Evolutionary conservation across 2,888 invertebrate genomes (phyloP), one percentile per base, ranked within the genome.

Genomic region (Odontothrips loti): DNA sequence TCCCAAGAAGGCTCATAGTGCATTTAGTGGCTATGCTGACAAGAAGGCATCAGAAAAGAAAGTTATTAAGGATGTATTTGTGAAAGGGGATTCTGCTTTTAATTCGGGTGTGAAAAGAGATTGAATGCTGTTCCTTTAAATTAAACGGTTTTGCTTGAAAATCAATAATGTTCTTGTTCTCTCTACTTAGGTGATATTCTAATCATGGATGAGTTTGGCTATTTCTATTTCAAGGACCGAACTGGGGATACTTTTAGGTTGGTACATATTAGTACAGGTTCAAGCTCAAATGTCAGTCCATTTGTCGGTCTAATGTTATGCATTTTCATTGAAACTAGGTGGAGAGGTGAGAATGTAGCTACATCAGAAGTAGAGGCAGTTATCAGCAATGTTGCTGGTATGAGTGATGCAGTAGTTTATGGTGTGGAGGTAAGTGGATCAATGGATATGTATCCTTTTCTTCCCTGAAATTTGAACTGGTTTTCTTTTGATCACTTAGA

Each of bases 71-170:
- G 91, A 96, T 87, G 96, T 97, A 23, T 96, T 97, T 88, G 88
- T 89, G 82, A 91, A 92, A 83, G 98, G 97, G 63, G 99, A 99
- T 88, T 90, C 91, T 81, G 96, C 93, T 83, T 99, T 99, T 88
- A 93, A 98, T 85, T 94, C 96, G 81, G 92, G 88, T 88, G 81
- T 82, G 84, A 84, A 47, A 47, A 82, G 15, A 23, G n/a, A 17
- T 48, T 63, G 17, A 68, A 27, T 79, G 80, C 68, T 80, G 51
- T 3, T 79, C 51, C 47, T 47, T 23, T 8, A 47, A 47, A 27
- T 48, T 47, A 58, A 20, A 6, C 34, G 6, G 0, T 58, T 43
- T 58, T 82, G 29, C 51, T 34, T 27, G 0, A 34, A 63, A 17
- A 43, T 58, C 79, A 2, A 34, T 27, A 23, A 11, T 82, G n/a